Evolutionary conservation across 2,113 vertebrate genomes (phyloP).

Genomic region (Melanerpes aurifrons): DNA sequence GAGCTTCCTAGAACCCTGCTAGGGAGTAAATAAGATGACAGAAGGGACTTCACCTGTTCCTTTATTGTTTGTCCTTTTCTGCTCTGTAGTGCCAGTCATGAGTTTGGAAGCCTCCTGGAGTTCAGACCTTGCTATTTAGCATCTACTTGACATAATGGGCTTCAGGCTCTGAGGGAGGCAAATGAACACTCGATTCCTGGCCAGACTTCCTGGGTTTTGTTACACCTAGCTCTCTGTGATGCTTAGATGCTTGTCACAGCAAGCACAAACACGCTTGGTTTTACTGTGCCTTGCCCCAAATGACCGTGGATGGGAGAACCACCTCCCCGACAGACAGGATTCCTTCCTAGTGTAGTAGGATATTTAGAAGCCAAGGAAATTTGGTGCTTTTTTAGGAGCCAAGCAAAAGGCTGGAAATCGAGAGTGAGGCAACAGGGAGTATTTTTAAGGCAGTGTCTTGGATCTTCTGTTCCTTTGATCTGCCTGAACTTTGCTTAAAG

Average conservation of each 20-base stretch:
- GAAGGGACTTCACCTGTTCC: neutral
- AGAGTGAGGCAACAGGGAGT: neutral
- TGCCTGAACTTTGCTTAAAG: neutral
- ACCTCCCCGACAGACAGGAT: neutral
- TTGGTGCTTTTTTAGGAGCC: neutral
- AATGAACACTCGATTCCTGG: neutral
- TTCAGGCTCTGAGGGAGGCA: neutral
- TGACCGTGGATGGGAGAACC: neutral
- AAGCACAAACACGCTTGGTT: neutral
- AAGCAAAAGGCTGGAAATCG: neutral
- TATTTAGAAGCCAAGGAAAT: neutral
- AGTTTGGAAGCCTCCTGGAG: neutral
- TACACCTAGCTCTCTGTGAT: neutral
- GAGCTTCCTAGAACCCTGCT: neutral
- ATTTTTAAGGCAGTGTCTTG: neutral
- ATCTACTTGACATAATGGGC: neutral
- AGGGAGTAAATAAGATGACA: neutral
- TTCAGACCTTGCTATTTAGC: neutral
- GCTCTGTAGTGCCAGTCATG: neutral
- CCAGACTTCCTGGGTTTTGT: neutral
- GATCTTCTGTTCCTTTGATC: neutral
- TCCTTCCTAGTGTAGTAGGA: neutral
- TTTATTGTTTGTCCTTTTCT: neutral
- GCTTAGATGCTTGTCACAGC: neutral
- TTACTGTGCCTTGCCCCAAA: neutral